These are phyloP conservation scores for Ardeotis arabs DNA, from an alignment of 2,113 vertebrate species.

Conservation along the genomic window DNA sequence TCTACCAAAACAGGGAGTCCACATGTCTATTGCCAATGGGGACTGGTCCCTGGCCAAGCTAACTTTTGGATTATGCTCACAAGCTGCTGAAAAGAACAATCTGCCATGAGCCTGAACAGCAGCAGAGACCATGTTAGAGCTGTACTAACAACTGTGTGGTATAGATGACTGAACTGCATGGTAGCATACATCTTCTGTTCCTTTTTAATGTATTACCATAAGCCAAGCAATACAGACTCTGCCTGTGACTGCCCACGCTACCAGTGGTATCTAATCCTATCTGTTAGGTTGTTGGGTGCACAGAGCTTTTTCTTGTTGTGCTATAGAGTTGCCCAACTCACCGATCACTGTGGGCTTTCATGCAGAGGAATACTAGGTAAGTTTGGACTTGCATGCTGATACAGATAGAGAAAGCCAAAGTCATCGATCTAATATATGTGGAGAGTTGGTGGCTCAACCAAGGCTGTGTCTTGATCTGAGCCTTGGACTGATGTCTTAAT, in stretches of 20 bases:
- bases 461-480: neutral
- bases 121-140: neutral
- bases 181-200: neutral
- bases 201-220: neutral
- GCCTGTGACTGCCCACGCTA: neutral
- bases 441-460: neutral
- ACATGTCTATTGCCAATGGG: too few species aligned
- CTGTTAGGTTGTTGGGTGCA: neutral
- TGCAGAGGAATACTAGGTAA: neutral
- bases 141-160: neutral
- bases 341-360: neutral
- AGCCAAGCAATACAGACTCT: neutral
- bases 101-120: neutral
- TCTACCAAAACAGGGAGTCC: neutral
- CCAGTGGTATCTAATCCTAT: rapidly evolving
- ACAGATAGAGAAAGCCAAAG: neutral
- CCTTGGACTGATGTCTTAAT: neutral
- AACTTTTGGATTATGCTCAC: neutral
- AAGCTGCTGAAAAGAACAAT: neutral
- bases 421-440: neutral
- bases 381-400: neutral
- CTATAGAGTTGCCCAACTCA: neutral
- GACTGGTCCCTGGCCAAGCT: neutral
- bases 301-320: neutral
- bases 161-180: neutral